These are phyloP conservation scores for Sesamia inferens DNA, from an alignment of 2,888 invertebrate species.

Conservation along the genomic window DNA sequence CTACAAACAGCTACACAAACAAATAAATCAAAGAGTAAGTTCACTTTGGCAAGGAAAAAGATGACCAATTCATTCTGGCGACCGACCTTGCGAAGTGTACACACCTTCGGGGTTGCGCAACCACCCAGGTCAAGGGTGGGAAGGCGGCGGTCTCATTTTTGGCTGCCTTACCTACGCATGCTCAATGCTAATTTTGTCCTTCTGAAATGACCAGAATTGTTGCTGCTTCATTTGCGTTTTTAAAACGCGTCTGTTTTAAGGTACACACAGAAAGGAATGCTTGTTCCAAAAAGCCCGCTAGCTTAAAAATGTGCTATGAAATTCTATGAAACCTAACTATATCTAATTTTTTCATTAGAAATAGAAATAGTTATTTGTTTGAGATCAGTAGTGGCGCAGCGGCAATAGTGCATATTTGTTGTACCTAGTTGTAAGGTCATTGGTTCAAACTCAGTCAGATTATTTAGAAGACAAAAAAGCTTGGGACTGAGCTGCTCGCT, in stretches of 20 bases:
- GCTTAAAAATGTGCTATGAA: neutral
- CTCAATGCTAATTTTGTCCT: slow-evolving; percentile 67
- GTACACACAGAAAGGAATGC: too few relatives aligned
- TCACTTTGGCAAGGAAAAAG: slow-evolving; percentile 80
- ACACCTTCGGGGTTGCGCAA: slow-evolving; percentile 84
- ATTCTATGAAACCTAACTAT: neutral
- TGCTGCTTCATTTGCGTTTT: neutral
- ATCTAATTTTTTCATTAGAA: neutral
- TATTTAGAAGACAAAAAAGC: too few relatives aligned
- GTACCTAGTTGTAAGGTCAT: too few relatives aligned
- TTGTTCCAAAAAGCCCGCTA: neutral
- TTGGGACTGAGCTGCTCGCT: too few relatives aligned
- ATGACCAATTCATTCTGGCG: slow-evolving; percentile 74
- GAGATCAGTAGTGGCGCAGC: too few relatives aligned
- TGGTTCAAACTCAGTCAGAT: too few relatives aligned
- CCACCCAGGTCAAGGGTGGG: slow-evolving; percentile 85
- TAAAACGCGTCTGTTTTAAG: neutral
- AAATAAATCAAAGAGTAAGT: slow-evolving; percentile 67
- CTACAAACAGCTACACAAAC: slow-evolving; percentile 46
- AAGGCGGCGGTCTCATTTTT: slow-evolving; percentile 84
- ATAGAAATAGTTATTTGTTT: too few relatives aligned
- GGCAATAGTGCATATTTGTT: too few relatives aligned
- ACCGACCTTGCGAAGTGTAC: slow-evolving; percentile 77
- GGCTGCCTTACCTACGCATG: slow-evolving; percentile 78
- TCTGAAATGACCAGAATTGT: slow-evolving; percentile 64